Evolutionary conservation across 2,888 invertebrate species (phyloP), one percentile per base, ranked within the genome.

Genomic region (Unio pictorum): DNA sequence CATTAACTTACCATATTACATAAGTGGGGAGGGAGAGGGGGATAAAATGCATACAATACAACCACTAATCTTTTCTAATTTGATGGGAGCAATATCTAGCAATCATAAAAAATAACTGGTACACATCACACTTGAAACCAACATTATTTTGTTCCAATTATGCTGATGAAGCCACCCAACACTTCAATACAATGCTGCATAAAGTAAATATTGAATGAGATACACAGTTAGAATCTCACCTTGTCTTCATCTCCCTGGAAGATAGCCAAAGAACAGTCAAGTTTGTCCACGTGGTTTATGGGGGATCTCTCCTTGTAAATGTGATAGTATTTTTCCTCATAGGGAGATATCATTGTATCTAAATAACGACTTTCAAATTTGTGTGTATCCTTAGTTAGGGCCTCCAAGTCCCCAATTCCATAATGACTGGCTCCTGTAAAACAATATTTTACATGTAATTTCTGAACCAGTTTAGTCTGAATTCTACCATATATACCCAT

Each of bases 291-390:
- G 75, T 88, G 85, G 69, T 89, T 78, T 58, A 90, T 87, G 0
- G 91, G 90, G 30, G 90, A 90, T 20, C 90, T 77, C 23, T 88
- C 82, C 7, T 81, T 67, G 71, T 87, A 90, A 6, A 85, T 74
- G 45, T 80, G 67, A 61, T 79, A 80, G 30, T 77, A 62, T 30
- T 73, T 81, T 17, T 80, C 80, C 7, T 73, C 75, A 61, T 82
- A 80, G 2, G 86, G 86, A 17, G 86, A 89, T 45, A 91, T 81
- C 15, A 91, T 78, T 1, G 62, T 69, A 69, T 89, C 87, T 64
- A 89, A 81, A 81, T 91, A 91, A 34, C 87, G 86, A 64, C 88
- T 82, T 78, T 91, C 91, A 84, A 91, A 90, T 79, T 91, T 91
- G 80, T 91, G 91, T 4, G 91, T 90, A 61, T 90, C 90, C 28